Evolutionary conservation across 2,888 invertebrate genomes (phyloP).

Genomic region (Coecobrya sp.): DNA sequence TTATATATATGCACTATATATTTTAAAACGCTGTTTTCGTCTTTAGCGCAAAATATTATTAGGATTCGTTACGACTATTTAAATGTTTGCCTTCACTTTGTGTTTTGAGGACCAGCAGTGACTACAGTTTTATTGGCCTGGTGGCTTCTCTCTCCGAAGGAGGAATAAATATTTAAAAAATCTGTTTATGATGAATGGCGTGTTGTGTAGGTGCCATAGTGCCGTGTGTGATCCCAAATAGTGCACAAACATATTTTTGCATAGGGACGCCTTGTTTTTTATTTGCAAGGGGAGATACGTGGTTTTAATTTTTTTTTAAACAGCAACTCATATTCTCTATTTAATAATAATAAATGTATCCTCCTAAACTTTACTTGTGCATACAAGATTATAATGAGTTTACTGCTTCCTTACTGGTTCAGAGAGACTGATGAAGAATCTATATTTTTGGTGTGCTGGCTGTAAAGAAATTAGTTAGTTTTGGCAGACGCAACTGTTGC

Average conservation of each 20-base stretch:
- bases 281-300: neutral
- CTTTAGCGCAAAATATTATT: slow-evolving; percentile 6
- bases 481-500: slow-evolving; percentile 36
- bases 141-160: slow-evolving; percentile 44
- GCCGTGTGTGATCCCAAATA: neutral
- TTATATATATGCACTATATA: slow-evolving; percentile 32
- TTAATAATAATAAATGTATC: slow-evolving; percentile 27
- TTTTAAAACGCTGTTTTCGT: slow-evolving; percentile 32
- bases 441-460: slow-evolving; percentile 32
- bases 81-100: slow-evolving; percentile 50
- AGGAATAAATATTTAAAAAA: slow-evolving; percentile 56
- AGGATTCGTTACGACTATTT: slow-evolving; percentile 46
- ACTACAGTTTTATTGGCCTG: slow-evolving; percentile 15
- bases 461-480: slow-evolving; percentile 56
- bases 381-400: neutral
- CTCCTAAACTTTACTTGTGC: neutral
- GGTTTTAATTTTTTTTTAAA: slow-evolving; percentile 22
- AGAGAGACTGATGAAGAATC: slow-evolving; percentile 27
- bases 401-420: slow-evolving; percentile 20
- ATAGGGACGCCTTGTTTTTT: neutral
- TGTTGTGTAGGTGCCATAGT: slow-evolving; percentile 58
- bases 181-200: slow-evolving; percentile 54
- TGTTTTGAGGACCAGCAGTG: slow-evolving; percentile 41
- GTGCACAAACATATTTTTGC: neutral
- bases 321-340: neutral